A percentile compares a stretch with the other conserved stretches of the same genome.
phyloP scores from a whole-genome alignment of 2,888 invertebrate species.

The Pseudococcus jackbeardsleyi region DNA sequence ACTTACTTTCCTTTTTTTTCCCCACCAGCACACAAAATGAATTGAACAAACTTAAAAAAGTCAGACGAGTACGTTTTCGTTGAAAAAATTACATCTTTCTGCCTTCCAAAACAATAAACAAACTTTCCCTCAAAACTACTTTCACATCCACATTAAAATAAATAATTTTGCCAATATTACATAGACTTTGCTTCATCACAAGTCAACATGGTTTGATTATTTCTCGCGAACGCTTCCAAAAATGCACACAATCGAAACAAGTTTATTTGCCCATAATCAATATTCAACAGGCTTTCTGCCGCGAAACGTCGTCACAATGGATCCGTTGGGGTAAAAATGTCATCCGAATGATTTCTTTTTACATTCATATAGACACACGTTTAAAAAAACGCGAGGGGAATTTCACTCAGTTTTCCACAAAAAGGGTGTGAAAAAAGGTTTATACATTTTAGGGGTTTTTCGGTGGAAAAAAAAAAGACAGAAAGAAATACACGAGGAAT shows the following conservation, averaged over 20 bases:
- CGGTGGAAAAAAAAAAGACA: neutral
- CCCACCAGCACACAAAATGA: too few relatives aligned
- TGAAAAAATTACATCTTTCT: too few relatives aligned
- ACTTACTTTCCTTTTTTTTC: too few relatives aligned
- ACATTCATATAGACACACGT: neutral
- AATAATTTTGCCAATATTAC: neutral
- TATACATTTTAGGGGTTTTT: constrained; percentile 39
- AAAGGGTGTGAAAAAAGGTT: constrained; percentile 38
- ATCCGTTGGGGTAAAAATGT: neutral
- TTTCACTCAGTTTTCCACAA: neutral
- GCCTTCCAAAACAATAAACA: too few relatives aligned
- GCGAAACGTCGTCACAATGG: neutral
- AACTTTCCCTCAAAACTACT: too few relatives aligned
- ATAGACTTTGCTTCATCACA: neutral
- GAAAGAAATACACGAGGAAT: neutral
- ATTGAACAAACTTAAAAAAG: too few relatives aligned
- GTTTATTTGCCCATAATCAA: constrained; percentile 26
- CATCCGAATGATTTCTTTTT: constrained; percentile 44
- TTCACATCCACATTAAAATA: neutral
- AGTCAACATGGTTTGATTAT: neutral
- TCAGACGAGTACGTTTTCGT: too few relatives aligned
- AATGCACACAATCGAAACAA: neutral
- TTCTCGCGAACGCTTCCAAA: neutral
- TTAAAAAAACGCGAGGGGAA: neutral
- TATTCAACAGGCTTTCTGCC: constrained; percentile 59